These are phyloP conservation scores for Oeneis ivallda DNA, from an alignment of 2,888 invertebrate species.

Conservation along the genomic window DNA sequence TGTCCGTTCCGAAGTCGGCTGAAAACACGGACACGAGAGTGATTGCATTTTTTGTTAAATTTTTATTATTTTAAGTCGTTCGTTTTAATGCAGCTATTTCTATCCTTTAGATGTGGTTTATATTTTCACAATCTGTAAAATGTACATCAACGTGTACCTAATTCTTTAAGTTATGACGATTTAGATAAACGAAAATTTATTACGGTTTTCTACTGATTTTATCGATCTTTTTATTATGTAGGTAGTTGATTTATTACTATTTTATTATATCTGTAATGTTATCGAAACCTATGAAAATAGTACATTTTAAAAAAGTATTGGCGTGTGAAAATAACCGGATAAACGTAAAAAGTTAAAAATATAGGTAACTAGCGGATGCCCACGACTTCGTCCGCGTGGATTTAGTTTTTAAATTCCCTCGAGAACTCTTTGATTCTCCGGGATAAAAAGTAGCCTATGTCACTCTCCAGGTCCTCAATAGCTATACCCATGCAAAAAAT, in stretches of 20 bases:
- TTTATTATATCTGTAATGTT: neutral
- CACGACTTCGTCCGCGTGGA: no score
- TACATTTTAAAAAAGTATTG: no score
- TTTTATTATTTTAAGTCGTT: neutral
- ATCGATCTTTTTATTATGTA: conserved; percentile 2
- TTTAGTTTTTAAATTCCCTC: no score
- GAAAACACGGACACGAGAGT: no score
- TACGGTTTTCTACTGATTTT: neutral
- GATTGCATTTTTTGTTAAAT: conserved; percentile 5
- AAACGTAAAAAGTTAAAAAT: neutral
- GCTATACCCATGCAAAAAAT: no score
- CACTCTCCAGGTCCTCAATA: no score
- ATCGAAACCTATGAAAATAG: conserved; percentile 2
- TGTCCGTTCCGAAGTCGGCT: no score
- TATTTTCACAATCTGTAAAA: neutral
- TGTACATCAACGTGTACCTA: neutral
- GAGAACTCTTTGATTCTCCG: no score
- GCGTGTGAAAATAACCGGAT: neutral
- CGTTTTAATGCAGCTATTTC: neutral
- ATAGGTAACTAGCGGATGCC: no score
- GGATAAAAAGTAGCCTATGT: no score
- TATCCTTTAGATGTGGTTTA: neutral
- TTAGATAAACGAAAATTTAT: neutral
- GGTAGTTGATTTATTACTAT: neutral
- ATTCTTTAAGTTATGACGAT: neutral